Evolutionary conservation across 1,140 invertebrate species (phyloP), one percentile per base, ranked within the genome.

Genomic region (Hormaphis cornu): DNA sequence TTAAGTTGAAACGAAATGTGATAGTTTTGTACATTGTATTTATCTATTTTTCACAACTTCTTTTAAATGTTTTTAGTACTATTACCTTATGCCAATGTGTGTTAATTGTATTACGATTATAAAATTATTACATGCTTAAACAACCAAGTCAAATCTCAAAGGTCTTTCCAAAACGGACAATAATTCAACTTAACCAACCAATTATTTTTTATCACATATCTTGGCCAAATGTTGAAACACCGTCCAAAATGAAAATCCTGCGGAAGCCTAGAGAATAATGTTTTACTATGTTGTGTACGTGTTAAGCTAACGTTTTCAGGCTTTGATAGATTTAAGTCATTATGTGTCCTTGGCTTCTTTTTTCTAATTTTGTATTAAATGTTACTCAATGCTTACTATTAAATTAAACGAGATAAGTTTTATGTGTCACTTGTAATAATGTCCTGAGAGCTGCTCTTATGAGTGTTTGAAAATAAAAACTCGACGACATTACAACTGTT

Each of bases 11-110:
- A 66, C 18, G 8, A 48, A 66, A 50, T 66, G 61, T 66, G 61
- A 66, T 66, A 66, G 44, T 66, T 66, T 66, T 66, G 28, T 48
- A 66, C 20, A 20, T 66, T 66, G 42, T 66, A 48, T 50, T 18
- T 50, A 33, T 66, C 33, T 61, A 42, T 44, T 66, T 63, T 66
- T 66, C 61, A 66, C 24, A 61, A 61, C 24, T 50, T 66, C 30
- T 66, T 66, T 50, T 66, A 30, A 24, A 50, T 50, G 44, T 66
- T 66, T 33, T 63, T 63, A 30, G 22, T 54, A 54, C n/a, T 44
- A 44, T 14, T 44, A 28, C 24, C n/a, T 35, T 33, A 63, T 8
- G 42, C 18, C 2, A 14, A 48, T 20, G 7, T 63, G 9, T 46
- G 30, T 42, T 44, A 40, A 42, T 40, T 44, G 28, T 48, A 33